phyloP scores from a whole-genome alignment of 2,113 vertebrate genomes.

The Etheostoma spectabile region DNA sequence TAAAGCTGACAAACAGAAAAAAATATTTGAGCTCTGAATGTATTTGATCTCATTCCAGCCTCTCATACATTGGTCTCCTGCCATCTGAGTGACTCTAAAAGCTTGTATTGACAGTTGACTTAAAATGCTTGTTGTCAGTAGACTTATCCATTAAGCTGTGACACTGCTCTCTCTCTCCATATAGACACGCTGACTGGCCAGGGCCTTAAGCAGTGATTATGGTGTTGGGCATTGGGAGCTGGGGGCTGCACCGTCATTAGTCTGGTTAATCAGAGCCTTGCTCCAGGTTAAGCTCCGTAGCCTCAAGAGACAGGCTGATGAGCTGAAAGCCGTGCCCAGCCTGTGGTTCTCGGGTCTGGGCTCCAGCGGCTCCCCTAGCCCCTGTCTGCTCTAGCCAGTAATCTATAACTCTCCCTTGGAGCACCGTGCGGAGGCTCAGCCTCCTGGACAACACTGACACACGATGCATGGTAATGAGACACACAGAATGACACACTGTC shows the following conservation, averaged over 20 bases:
- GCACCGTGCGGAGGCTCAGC: conserved; percentile 69
- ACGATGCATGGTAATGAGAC: conserved; percentile 80
- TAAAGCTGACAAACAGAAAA: conserved; percentile 41
- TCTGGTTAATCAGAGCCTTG: conserved; percentile 83
- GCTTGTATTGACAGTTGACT: conserved; percentile 67
- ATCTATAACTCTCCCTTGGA: conserved; percentile 82
- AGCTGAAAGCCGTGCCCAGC: conserved; percentile 78
- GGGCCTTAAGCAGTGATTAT: conserved; percentile 84
- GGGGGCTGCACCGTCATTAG: conserved; percentile 79
- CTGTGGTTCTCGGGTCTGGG: conserved; percentile 67
- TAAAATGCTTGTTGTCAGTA: conserved; percentile 69
- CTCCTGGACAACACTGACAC: conserved; percentile 79
- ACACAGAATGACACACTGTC: conserved; percentile 62
- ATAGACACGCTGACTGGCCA: conserved; percentile 61
- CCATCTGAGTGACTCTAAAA: conserved; percentile 33
- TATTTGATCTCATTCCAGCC: conserved; percentile 42
- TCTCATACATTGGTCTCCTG: conserved; percentile 15
- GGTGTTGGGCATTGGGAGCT: conserved; percentile 78
- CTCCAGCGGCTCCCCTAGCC: conserved; percentile 70
- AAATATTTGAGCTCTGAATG: conserved; percentile 17
- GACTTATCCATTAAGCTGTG: conserved; percentile 76
- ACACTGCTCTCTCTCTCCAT: conserved; percentile 58
- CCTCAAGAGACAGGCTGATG: conserved; percentile 82
- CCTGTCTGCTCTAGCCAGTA: conserved; percentile 73
- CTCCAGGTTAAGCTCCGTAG: conserved; percentile 81